Evolutionary conservation across 2,888 invertebrate species (phyloP).

Genomic region (Ramazzottius varieornatus): DNA sequence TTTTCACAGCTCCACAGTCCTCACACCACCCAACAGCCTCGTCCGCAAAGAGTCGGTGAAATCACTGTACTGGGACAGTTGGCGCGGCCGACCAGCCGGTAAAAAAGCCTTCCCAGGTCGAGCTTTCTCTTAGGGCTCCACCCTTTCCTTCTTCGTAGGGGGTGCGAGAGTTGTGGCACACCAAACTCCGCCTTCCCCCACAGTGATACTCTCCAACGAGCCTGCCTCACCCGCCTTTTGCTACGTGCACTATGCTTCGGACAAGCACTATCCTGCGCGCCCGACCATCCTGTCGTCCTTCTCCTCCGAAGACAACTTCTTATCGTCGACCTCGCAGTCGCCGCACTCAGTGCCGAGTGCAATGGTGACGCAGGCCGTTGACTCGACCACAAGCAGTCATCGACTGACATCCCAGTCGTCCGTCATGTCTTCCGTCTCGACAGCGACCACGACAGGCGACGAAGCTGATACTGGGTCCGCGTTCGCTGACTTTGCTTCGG

Average conservation of each 20-base stretch:
- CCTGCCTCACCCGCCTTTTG: too few relatives aligned
- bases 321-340: conserved; percentile 3
- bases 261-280: neutral
- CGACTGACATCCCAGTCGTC: conserved; percentile 1
- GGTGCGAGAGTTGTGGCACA: neutral
- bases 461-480: neutral
- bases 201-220: too few relatives aligned
- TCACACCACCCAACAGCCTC: neutral
- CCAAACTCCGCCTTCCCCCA: too few relatives aligned
- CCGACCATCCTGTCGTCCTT: neutral
- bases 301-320: conserved; percentile 1
- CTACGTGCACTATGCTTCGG: neutral
- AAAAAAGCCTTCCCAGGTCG: neutral
- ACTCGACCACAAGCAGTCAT: neutral
- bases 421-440: neutral
- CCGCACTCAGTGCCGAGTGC: neutral
- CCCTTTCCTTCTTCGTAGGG: neutral
- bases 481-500: neutral
- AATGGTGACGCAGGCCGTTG: neutral
- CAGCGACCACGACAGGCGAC: conserved; percentile 1
- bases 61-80: neutral
- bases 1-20: neutral
- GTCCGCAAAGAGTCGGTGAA: neutral
- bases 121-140: neutral
- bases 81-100: neutral